Conservation (phyloP, 2,113 vertebrate genomes). For the Oncorhynchus kisutch region DNA sequence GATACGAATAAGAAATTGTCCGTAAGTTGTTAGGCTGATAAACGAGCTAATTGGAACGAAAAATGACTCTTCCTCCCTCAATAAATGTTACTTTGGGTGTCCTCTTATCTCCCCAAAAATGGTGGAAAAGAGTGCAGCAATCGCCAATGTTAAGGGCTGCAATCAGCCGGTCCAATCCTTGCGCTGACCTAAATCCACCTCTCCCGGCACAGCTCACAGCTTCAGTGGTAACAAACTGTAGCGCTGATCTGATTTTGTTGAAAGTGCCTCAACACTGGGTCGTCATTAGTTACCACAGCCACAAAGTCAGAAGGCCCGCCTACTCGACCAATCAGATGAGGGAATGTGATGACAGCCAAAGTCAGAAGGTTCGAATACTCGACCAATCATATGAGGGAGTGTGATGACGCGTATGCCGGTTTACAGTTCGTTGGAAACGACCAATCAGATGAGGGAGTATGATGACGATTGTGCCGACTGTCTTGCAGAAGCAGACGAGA, state of each 20-base stretch:
- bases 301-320: too few relatives aligned
- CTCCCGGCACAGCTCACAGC: slow-evolving; percentile 27
- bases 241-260: slow-evolving; percentile 81
- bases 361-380: too few relatives aligned
- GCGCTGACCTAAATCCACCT: slow-evolving; percentile 24
- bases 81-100: slow-evolving; percentile 18
- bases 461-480: too few relatives aligned
- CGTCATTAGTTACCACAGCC: too few relatives aligned
- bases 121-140: slow-evolving; percentile 27
- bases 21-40: too few relatives aligned
- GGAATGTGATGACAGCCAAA: too few relatives aligned
- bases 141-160: slow-evolving; percentile 44
- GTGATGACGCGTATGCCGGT: too few relatives aligned
- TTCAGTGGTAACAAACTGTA: slow-evolving; percentile 50
- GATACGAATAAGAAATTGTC: not conserved
- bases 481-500: too few relatives aligned
- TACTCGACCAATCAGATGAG: too few relatives aligned
- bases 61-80: slow-evolving; percentile 15
- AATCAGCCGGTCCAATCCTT: slow-evolving; percentile 51
- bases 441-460: too few relatives aligned
- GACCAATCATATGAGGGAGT: too few relatives aligned
- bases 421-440: too few relatives aligned
- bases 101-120: slow-evolving; percentile 39
- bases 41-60: slow-evolving; percentile 3
- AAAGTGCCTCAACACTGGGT: slow-evolving; percentile 71